These are phyloP conservation scores for Ariopsis seemanni DNA, from an alignment of 2,113 vertebrate species.

Conservation along the genomic window DNA sequence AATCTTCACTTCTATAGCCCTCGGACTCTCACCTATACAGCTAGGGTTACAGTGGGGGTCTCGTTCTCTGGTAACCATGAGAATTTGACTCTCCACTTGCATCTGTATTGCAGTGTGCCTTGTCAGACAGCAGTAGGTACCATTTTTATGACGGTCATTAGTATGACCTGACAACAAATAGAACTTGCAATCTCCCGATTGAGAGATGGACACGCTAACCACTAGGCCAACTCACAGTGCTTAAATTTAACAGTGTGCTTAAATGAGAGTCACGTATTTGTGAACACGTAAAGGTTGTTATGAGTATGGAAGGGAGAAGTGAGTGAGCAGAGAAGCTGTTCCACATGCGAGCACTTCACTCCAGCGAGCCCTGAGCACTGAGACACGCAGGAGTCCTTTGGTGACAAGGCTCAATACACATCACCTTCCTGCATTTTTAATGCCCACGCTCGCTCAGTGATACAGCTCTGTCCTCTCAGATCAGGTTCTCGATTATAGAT, in stretches of 20 bases:
- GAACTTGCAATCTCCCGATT: no score
- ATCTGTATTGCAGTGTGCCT: no score
- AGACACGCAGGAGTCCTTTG: neutral
- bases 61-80: no score
- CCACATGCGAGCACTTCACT: neutral
- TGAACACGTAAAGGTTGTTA: neutral
- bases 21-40: no score
- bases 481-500: neutral
- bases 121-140: no score
- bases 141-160: no score
- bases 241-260: neutral
- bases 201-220: no score
- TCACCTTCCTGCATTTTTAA: neutral
- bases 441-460: neutral
- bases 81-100: neutral
- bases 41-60: no score
- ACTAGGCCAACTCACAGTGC: no score
- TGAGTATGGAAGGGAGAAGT: neutral
- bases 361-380: neutral
- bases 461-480: neutral
- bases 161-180: no score
- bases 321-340: neutral
- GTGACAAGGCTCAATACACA: neutral
- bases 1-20: no score
- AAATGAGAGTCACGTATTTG: no score